Evolutionary conservation across 2,797 vertebrate species (phyloP).

Genomic region (Meriones psammophilus): DNA sequence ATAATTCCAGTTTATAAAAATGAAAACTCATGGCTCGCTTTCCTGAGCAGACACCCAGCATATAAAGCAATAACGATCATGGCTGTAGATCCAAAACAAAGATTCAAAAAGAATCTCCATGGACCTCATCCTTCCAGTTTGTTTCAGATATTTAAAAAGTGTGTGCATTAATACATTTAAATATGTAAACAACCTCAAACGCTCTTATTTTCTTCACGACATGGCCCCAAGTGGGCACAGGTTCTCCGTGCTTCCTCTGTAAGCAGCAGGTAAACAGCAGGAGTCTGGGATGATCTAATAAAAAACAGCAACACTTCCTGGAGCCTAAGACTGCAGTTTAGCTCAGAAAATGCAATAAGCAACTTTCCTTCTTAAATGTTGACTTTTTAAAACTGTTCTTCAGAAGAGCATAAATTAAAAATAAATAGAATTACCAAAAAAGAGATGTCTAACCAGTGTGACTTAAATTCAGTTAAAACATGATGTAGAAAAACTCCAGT

Average conservation of each 20-base stretch:
- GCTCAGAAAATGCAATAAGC: background rate
- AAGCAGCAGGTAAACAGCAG: accelerated
- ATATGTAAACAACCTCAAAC: background rate
- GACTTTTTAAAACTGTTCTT: background rate
- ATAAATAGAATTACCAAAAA: conserved; percentile 30
- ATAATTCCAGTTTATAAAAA: background rate
- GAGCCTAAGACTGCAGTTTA: background rate
- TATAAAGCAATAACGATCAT: background rate
- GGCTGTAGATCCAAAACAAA: background rate
- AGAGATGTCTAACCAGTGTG: conserved; percentile 74
- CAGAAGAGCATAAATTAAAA: background rate
- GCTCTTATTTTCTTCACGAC: background rate
- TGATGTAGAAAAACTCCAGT: conserved; percentile 63
- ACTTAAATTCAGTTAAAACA: conserved; percentile 67
- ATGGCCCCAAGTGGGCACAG: too few species aligned
- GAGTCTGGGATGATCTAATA: background rate
- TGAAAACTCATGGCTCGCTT: background rate
- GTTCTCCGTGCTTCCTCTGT: background rate
- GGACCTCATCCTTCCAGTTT: background rate
- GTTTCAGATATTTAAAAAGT: background rate
- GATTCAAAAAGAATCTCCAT: background rate
- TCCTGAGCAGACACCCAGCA: background rate
- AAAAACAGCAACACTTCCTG: background rate
- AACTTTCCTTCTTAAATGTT: background rate
- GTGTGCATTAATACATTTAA: background rate